phyloP scores from a whole-genome alignment of 2,113 vertebrate genomes.

The Scomber scombrus region DNA sequence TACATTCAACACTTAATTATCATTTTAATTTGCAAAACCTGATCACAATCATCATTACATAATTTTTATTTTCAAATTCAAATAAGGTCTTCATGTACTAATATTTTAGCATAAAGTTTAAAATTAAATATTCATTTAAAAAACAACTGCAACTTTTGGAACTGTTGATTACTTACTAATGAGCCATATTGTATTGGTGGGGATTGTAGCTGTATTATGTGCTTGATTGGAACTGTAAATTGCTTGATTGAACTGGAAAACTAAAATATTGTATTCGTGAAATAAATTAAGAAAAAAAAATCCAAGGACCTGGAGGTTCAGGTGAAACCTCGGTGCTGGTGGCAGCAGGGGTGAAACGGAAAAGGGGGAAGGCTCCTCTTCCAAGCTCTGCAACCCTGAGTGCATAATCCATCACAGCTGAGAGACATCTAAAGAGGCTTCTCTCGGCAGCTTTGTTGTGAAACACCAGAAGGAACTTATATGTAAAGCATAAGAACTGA shows the following conservation, averaged over 20 bases:
- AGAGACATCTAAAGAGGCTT: constrained; percentile 76
- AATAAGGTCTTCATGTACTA: background rate
- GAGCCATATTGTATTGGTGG: background rate
- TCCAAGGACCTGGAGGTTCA: constrained; percentile 46
- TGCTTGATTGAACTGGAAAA: too few species aligned
- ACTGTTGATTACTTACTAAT: background rate
- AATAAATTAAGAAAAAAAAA: background rate
- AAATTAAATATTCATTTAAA: constrained; percentile 3
- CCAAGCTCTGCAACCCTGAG: constrained; percentile 73
- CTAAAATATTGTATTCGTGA: background rate
- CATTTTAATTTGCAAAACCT: constrained; percentile 14
- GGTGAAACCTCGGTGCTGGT: constrained; percentile 60
- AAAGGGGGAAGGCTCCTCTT: constrained; percentile 68
- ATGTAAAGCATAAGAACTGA: constrained; percentile 55
- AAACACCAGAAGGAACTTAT: constrained; percentile 76
- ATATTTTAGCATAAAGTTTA: background rate
- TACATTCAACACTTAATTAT: background rate
- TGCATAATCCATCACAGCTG: constrained; percentile 80
- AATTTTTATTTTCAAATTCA: constrained; percentile 6
- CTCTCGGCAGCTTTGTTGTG: constrained; percentile 78
- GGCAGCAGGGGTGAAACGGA: constrained; percentile 64
- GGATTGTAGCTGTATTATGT: background rate
- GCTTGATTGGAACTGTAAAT: background rate
- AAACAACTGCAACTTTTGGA: too few species aligned
- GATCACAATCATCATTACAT: background rate